Base-by-base conservation (phyloP, 2,888 invertebrate genomes). In the Notocelia uddmanniana region DNA sequence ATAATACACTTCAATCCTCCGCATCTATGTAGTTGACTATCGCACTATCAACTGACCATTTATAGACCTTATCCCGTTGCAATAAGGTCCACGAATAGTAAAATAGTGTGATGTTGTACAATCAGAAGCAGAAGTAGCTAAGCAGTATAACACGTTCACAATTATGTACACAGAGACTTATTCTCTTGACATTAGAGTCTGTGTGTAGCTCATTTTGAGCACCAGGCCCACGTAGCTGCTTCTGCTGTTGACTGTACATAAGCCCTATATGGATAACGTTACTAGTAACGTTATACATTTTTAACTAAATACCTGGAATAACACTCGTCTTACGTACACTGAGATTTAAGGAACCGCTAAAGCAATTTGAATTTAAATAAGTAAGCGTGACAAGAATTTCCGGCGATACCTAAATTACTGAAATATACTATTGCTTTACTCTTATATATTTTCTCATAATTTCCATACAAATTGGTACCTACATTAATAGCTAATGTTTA, bases 361-460 rank as follows among this genome's bases (percentile, higher is more conserved):
- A 66, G 72, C 64, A 74, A 80, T 79, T 81, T 77, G 74, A 79
- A 80, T 79, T 79, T 78, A 74, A 78, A 68, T 72, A 72, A 62
- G 62, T 62, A 68, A 67, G 48, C 72, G 72, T 72, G 72, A 60
- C 72, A 62, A 55, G 72, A 72, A 72, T 72, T 57, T 34, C 55
- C 37, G 15, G 55, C 50, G 54, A 68, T 57, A 68, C 68, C 37
- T 55, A 68, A 68, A 72, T 72, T 57, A 72, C 60, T 45, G n/a
- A 71, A 45, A 72, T 54, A 72, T 72, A 67, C 60, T 62, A 54
- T 66, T 71, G 48, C 31, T 62, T 48, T 62, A 48, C 45, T 60
- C 59, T 60, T 68, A 60, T 72, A 68, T 68, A 68, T 57, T 66
- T 52, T 57, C 37, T 57, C 67, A 62, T 50, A 54, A 72, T 68